These are phyloP conservation scores for Drosophila neocordata DNA, from an alignment of 1,140 invertebrate species.

Conservation along the genomic window DNA sequence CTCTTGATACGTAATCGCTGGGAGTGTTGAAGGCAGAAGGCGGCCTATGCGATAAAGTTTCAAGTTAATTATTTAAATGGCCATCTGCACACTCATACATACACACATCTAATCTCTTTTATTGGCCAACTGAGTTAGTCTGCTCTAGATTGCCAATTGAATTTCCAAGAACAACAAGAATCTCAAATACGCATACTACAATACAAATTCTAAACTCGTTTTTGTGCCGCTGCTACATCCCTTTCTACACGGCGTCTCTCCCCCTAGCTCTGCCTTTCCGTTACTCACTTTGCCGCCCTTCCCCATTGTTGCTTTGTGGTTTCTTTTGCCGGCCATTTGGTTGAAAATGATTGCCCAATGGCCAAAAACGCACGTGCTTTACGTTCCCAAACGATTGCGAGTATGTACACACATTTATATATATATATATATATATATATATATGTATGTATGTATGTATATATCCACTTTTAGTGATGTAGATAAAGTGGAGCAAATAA, in stretches of 20 bases:
- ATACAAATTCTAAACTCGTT: constrained; percentile 7
- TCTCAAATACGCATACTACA: neutral
- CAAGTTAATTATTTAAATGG: constrained; percentile 68
- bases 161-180: constrained; percentile 36
- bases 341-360: constrained; percentile 44
- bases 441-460: no score
- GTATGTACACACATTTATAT: neutral
- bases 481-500: neutral
- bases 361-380: constrained; percentile 67
- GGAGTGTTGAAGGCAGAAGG: constrained; percentile 4
- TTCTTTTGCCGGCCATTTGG: constrained; percentile 31
- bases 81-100: constrained; percentile 36
- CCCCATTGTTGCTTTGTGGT: constrained; percentile 39
- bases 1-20: constrained; percentile 51
- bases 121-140: constrained; percentile 25
- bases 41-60: constrained; percentile 64
- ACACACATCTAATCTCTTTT: constrained; percentile 24
- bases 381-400: constrained; percentile 34
- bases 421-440: no score
- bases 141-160: constrained; percentile 35
- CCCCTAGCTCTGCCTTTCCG: no score
- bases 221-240: neutral
- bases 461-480: no score
- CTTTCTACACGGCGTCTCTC: neutral
- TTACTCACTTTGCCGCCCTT: constrained; percentile 22